Evolutionary conservation across 2,888 invertebrate genomes (phyloP).

Genomic region (Gymnoscelis rufifasciata): DNA sequence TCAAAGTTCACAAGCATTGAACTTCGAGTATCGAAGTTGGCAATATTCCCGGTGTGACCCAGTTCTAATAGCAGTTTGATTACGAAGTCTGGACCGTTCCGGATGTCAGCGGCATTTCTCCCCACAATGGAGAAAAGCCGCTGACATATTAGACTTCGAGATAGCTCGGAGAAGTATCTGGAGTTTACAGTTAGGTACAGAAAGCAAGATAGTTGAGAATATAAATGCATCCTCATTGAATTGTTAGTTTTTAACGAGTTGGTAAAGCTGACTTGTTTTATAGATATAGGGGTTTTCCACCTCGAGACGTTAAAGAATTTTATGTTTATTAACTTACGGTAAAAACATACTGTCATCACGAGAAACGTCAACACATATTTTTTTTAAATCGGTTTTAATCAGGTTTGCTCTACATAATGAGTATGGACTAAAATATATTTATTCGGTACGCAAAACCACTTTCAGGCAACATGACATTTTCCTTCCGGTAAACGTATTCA

Average conservation of each 20-base stretch:
- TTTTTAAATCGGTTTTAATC: too few species aligned
- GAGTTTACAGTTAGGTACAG: background rate
- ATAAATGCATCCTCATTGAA: constrained; percentile 2
- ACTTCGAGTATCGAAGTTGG: constrained; percentile 38
- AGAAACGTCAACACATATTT: too few species aligned
- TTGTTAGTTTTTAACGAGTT: constrained; percentile 9
- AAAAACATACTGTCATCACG: too few species aligned
- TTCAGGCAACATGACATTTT: too few species aligned
- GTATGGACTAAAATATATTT: too few species aligned
- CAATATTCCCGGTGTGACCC: constrained; percentile 39
- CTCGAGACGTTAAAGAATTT: too few species aligned
- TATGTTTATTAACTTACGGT: too few species aligned
- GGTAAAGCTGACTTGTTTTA: too few species aligned
- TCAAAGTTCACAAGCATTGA: constrained; percentile 27
- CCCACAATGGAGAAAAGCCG: constrained; percentile 7
- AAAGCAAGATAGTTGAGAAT: background rate
- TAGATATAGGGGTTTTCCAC: too few species aligned
- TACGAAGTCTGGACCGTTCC: constrained; percentile 3
- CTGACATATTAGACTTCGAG: constrained; percentile 2
- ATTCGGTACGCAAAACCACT: too few species aligned
- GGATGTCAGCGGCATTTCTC: constrained; percentile 5
- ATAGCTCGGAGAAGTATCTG: background rate
- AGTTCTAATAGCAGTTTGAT: constrained; percentile 29
- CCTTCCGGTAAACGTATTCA: too few species aligned
- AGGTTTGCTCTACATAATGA: too few species aligned